Evolutionary conservation across 30 jellyfish, hydroid and myxozoan genomes (phyloP), one percentile per base, ranked within the genome.

Genomic region (Haliclystus octoradiatus): DNA sequence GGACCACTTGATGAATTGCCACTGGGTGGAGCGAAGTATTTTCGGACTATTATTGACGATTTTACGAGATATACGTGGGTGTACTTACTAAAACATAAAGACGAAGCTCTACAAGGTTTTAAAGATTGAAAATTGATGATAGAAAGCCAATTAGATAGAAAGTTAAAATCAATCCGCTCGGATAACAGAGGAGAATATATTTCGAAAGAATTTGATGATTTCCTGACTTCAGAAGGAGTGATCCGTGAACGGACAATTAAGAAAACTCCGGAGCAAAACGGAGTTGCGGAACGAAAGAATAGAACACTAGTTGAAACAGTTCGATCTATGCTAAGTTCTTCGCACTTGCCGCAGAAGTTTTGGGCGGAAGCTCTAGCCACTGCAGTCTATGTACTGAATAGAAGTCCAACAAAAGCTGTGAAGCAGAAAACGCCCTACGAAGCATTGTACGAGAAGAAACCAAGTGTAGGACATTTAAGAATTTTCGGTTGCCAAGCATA

Each of bases 121-220:
- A 2, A 0, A 32, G 78, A 66, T 53, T 65, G 71, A 52, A 40
- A 66, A 63, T 69, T 82, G 2, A 26, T 63, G 82, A 76, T 71
- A 14, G 76, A 57, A 33, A 69, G 63, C 26, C 14, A 40, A 28
- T 62, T 66, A 49, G 94, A 89, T 12, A n/a, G 28, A 31, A 50
- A 24, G 30, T 23, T 80, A n/a, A 73, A 65, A 46, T 26, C 62
- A 0, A 40, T 62, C 7, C 71, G 83, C 14, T n/a, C 88, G 49
- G 93, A 79, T 66, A 66, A 77, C 62, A 83, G 93, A 1, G 93
- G 93, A 0, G 93, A 82, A 52, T 82, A 74, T 70, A 27, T n/a
- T n/a, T 82, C 91, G 23, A 52, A 65, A 29, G 92, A 46, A 27
- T 73, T 81, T 49, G 63, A 40, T 31, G 83, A 72, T 7, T 81